Conservation (phyloP, 2,113 vertebrate genomes). For the Aegotheles bennettii region DNA sequence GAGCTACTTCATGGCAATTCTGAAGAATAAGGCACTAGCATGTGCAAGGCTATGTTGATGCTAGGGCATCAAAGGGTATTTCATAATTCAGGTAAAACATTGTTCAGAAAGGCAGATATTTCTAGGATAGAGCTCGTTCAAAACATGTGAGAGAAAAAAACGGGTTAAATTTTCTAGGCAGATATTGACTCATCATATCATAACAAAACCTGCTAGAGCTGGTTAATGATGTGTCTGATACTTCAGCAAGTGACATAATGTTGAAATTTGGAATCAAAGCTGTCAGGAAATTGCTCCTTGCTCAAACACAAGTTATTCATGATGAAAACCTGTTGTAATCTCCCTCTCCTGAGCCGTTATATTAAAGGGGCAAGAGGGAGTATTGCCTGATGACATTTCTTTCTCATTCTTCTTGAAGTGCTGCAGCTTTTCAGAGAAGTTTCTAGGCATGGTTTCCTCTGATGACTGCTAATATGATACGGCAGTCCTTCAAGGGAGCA, state of each 20-base stretch:
- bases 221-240: slow-evolving; percentile 68
- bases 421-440: slow-evolving; percentile 39
- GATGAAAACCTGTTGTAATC: slow-evolving; percentile 64
- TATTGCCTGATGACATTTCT: slow-evolving; percentile 26
- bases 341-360: slow-evolving; percentile 32
- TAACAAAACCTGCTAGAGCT: slow-evolving; percentile 63
- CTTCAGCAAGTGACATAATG: slow-evolving; percentile 67
- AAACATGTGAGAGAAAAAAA: neutral
- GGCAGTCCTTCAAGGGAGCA: slow-evolving; percentile 30
- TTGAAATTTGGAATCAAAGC: slow-evolving; percentile 68
- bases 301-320: slow-evolving; percentile 44
- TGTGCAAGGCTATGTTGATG: neutral
- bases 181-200: slow-evolving; percentile 66
- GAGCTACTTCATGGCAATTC: neutral
- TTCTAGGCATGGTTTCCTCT: slow-evolving; percentile 29
- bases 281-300: slow-evolving; percentile 60
- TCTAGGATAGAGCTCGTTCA: neutral
- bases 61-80: neutral
- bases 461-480: slow-evolving; percentile 23
- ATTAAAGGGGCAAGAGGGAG: neutral
- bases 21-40: fast-evolving
- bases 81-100: neutral
- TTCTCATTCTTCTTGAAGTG: slow-evolving; percentile 49
- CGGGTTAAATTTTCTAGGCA: slow-evolving; percentile 52
- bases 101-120: neutral